Percentiles rank a stretch among this genome's conserved stretches.
phyloP scores from a whole-genome alignment of 2,797 vertebrate genomes.

The Macrochelys suwanniensis region DNA sequence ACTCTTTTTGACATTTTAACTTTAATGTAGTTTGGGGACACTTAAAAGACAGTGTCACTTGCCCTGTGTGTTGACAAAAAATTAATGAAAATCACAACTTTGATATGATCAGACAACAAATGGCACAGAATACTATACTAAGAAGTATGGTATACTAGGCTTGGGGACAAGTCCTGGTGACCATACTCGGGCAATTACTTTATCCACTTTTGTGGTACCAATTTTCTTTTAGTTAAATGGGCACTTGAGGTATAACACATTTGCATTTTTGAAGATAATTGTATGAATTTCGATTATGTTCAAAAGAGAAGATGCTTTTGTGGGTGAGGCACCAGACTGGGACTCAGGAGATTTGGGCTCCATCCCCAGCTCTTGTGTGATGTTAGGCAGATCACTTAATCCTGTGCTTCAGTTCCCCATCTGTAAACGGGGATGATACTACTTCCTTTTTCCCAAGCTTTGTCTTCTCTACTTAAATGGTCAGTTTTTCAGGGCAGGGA shows the following conservation, averaged over 20 bases:
- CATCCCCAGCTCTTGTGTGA: neutral
- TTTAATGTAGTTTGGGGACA: conserved; percentile 43
- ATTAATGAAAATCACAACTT: conserved; percentile 25
- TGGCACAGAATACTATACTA: neutral
- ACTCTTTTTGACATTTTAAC: conserved; percentile 58
- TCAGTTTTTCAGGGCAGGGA: neutral
- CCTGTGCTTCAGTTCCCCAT: neutral
- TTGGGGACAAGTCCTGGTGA: neutral
- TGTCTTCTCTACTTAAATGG: neutral
- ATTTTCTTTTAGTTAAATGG: conserved; percentile 31
- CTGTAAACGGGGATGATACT: neutral
- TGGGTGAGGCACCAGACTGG: neutral
- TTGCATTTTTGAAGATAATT: neutral
- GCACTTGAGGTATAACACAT: neutral
- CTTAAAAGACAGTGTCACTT: conserved; percentile 51
- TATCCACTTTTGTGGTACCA: conserved; percentile 14
- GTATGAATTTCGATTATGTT: neutral
- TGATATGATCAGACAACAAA: conserved; percentile 32
- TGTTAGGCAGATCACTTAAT: neutral
- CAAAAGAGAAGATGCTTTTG: neutral
- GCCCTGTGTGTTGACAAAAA: conserved; percentile 19
- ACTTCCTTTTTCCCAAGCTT: neutral
- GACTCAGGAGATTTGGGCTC: neutral
- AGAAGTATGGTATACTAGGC: neutral
- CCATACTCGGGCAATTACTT: neutral